Percentiles rank a stretch among this genome's conserved stretches.
Conservation (phyloP, 1,140 invertebrate species). For the Formica selysi region DNA sequence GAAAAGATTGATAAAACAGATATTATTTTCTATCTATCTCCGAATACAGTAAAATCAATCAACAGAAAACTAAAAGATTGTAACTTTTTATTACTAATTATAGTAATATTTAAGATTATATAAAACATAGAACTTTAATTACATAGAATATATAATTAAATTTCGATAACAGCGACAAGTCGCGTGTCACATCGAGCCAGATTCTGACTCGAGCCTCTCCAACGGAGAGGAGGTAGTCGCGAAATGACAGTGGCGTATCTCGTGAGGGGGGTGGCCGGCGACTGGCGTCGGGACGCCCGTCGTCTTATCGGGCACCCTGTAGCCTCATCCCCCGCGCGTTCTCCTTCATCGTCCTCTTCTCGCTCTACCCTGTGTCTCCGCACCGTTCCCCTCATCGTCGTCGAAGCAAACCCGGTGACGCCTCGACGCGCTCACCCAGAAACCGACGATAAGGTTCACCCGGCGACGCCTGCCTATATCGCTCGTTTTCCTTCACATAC, state of each 20-base stretch:
- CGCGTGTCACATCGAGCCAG: conserved; percentile 42
- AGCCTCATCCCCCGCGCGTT: conserved; percentile 60
- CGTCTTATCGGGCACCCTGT: conserved; percentile 81
- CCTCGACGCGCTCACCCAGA: conserved; percentile 85
- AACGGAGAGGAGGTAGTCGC: conserved; percentile 58
- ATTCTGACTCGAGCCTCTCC: conserved; percentile 9
- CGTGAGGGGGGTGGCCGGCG: conserved; percentile 72
- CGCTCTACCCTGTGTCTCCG: conserved; percentile 64
- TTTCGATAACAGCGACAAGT: not conserved
- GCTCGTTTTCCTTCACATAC: conserved; percentile 57
- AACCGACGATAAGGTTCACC: conserved; percentile 86
- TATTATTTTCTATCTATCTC: too few relatives aligned
- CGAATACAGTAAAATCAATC: not conserved
- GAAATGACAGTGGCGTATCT: conserved; percentile 77
- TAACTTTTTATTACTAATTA: not conserved
- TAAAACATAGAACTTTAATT: conserved; percentile 1
- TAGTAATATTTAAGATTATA: not conserved
- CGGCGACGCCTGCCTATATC: conserved; percentile 81
- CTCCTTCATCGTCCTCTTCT: conserved; percentile 64
- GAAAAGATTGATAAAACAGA: too few relatives aligned
- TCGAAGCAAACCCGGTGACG: conserved; percentile 82
- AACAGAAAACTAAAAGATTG: not conserved
- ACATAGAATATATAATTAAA: conserved; percentile 2
- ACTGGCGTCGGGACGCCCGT: conserved; percentile 80
- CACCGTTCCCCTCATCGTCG: conserved; percentile 66